Evolutionary conservation across 2,888 invertebrate species (phyloP).

Genomic region (Dolichopus griseipennis): DNA sequence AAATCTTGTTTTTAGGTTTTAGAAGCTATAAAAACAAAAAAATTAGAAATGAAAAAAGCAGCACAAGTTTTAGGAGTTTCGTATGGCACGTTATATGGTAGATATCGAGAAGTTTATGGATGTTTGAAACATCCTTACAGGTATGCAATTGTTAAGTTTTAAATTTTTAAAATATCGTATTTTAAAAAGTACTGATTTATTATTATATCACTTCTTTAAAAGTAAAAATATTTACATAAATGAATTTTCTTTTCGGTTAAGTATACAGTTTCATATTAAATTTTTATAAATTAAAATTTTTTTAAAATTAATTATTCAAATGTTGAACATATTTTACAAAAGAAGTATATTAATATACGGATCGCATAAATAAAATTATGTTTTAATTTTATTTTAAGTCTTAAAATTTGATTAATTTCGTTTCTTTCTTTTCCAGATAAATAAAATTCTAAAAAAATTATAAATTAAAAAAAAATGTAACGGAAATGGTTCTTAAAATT

Average conservation of each 20-base stretch:
- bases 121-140: conserved; percentile 81
- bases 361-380: no score
- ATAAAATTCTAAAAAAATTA: background rate
- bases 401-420: background rate
- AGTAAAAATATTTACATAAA: no score
- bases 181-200: no score
- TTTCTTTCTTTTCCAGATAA: conserved; percentile 8
- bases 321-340: no score
- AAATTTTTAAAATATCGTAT: no score
- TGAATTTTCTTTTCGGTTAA: no score
- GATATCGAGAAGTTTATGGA: conserved; percentile 82
- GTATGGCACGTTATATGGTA: conserved; percentile 81
- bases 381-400: no score
- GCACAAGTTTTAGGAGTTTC: conserved; percentile 83
- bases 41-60: conserved; percentile 87
- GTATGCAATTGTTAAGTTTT: conserved; percentile 40
- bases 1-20: conserved; percentile 50
- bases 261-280: no score
- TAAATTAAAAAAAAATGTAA: background rate
- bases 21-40: conserved; percentile 83
- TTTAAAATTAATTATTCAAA: no score
- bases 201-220: no score
- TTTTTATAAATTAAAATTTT: no score
- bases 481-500: background rate
- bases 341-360: no score